A percentile compares a stretch with the other conserved stretches of the same genome.
Evolutionary conservation across 2,888 invertebrate species (phyloP).

Genomic region (Margaritifera margaritifera): DNA sequence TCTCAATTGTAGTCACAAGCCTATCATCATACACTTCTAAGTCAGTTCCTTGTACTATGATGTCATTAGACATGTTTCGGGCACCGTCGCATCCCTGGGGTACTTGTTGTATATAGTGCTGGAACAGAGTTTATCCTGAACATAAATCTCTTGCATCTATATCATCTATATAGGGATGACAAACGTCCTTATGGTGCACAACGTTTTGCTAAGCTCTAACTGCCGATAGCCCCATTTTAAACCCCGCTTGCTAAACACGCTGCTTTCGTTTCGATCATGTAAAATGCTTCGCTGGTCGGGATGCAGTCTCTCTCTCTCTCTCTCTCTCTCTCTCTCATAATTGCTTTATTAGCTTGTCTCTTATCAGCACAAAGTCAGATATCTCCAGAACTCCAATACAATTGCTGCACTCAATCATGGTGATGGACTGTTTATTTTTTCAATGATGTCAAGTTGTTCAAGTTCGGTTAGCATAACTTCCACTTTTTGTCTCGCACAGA

Average conservation of each 20-base stretch:
- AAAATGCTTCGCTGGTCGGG: constrained; percentile 30
- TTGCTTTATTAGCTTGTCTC: constrained; percentile 28
- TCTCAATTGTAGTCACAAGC: constrained; percentile 12
- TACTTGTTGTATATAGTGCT: constrained; percentile 29
- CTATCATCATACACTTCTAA: constrained; percentile 31
- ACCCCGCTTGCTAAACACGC: constrained; percentile 47
- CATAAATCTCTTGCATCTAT: constrained; percentile 39
- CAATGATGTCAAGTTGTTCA: constrained; percentile 30
- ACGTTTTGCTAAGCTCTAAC: too few species aligned
- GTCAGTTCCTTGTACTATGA: constrained; percentile 30
- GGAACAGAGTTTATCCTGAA: constrained; percentile 37
- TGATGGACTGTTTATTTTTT: constrained; percentile 24
- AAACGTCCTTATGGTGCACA: constrained; percentile 47
- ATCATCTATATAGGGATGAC: constrained; percentile 42
- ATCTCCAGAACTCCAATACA: too few species aligned
- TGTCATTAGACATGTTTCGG: constrained; percentile 39
- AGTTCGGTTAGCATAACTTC: constrained; percentile 25
- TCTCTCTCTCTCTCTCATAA: too few species aligned
- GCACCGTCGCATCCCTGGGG: constrained; percentile 23
- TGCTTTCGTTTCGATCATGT: constrained; percentile 26
- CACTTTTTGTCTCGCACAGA: constrained; percentile 15
- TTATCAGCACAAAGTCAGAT: constrained; percentile 37
- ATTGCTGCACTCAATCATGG: constrained; percentile 28
- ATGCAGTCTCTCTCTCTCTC: constrained; percentile 27
- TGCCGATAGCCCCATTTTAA: constrained; percentile 47